A percentile compares a stretch with the other conserved stretches of the same genome.
These are phyloP conservation scores for Nylanderia fulva DNA, from an alignment of 1,140 invertebrate genomes.

Conservation along the genomic window DNA sequence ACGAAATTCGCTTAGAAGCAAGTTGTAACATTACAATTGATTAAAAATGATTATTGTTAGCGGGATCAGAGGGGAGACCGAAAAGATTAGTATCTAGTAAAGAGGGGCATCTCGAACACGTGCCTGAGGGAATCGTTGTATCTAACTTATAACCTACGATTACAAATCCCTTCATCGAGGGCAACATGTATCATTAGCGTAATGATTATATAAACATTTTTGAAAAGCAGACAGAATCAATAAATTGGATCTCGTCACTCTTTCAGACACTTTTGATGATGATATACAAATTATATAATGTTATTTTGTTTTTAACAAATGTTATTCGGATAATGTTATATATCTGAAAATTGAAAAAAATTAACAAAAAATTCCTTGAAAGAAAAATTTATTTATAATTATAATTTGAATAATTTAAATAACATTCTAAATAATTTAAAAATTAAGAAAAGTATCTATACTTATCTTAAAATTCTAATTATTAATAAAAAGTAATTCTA, in stretches of 20 bases:
- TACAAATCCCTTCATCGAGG: slow-evolving; percentile 66
- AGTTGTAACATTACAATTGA: slow-evolving; percentile 4
- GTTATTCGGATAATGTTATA: neutral
- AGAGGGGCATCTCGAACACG: slow-evolving; percentile 39
- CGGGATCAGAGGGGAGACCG: neutral
- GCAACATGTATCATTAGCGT: slow-evolving; percentile 78
- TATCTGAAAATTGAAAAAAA: neutral
- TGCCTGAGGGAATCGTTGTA: slow-evolving; percentile 63
- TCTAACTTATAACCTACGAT: slow-evolving; percentile 77
- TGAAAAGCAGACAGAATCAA: slow-evolving; percentile 32
- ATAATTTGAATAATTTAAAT: neutral
- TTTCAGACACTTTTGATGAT: neutral
- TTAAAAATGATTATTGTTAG: slow-evolving; percentile 61
- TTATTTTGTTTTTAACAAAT: neutral
- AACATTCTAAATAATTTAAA: neutral
- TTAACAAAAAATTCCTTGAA: neutral
- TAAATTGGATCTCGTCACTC: neutral
- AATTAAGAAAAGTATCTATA: too few species aligned
- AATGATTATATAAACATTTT: slow-evolving; percentile 75
- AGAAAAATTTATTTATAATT: neutral
- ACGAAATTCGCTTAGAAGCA: too few species aligned
- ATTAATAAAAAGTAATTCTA: too few species aligned
- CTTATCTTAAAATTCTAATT: too few species aligned
- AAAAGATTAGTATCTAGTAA: neutral
- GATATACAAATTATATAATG: neutral